phyloP scores from a whole-genome alignment of 2,113 vertebrate species.

The Grus americana region DNA sequence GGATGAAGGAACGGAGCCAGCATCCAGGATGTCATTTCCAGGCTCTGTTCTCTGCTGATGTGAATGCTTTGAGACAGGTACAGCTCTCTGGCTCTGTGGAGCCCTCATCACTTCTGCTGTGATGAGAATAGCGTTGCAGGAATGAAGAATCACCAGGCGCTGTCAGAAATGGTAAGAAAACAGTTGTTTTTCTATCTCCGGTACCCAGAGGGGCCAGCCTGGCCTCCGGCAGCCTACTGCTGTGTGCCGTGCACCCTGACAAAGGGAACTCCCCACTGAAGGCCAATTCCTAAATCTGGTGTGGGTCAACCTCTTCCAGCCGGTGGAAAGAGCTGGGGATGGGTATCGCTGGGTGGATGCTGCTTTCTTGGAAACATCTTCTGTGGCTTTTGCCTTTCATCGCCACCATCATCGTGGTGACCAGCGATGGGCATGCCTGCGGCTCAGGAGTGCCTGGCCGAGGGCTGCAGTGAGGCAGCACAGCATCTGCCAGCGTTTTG shows the following conservation, averaged over 20 bases:
- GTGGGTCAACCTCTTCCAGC: neutral
- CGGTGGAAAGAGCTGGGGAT: neutral
- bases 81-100: neutral
- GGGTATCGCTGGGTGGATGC: neutral
- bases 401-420: fast-evolving
- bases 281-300: neutral
- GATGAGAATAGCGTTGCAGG: neutral
- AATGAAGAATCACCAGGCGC: neutral
- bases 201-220: neutral
- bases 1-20: neutral
- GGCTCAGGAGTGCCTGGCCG: neutral
- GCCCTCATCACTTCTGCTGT: fast-evolving
- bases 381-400: neutral
- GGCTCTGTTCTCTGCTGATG: neutral
- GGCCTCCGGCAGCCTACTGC: neutral
- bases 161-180: neutral
- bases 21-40: neutral
- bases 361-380: neutral
- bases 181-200: neutral
- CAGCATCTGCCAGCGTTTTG: fast-evolving
- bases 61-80: neutral
- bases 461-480: neutral
- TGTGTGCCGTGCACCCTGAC: fast-evolving
- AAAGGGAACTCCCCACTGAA: neutral
- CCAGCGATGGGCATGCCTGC: fast-evolving